Conservation (phyloP, 1,140 invertebrate species). For the Drosophila asahinai region DNA sequence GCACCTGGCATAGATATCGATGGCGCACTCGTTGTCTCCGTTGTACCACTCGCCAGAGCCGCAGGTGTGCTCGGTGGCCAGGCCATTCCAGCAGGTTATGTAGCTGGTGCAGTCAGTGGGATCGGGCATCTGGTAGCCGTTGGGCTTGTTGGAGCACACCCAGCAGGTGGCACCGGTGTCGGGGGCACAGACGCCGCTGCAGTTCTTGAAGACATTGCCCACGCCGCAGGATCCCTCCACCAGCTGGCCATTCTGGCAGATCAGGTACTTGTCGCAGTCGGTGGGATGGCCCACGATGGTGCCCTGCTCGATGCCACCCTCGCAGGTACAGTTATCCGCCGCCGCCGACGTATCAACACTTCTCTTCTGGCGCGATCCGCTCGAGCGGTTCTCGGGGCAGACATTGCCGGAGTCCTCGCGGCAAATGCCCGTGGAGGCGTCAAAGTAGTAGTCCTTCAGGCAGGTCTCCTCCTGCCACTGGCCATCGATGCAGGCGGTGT, state of each 20-base stretch:
- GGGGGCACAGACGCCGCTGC: conserved; percentile 43
- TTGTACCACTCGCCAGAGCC: conserved; percentile 56
- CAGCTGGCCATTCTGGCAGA: conserved; percentile 55
- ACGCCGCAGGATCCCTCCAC: conserved; percentile 59
- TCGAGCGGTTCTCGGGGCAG: conserved; percentile 53
- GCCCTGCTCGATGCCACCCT: conserved; percentile 52
- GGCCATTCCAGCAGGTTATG: conserved; percentile 52
- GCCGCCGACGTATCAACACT: conserved; percentile 23
- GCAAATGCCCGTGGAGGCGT: conserved; percentile 38
- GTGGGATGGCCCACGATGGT: conserved; percentile 52
- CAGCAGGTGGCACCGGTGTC: conserved; percentile 60
- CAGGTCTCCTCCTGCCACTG: conserved; percentile 50
- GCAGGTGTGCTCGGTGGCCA: conserved; percentile 45
- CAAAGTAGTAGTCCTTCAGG: conserved; percentile 38
- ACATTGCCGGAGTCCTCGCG: conserved; percentile 17
- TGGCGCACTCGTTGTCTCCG: conserved; percentile 25
- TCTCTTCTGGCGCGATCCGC: conserved; percentile 28
- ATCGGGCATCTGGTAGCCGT: conserved; percentile 52
- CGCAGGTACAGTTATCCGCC: conserved; percentile 32
- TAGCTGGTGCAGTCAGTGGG: conserved; percentile 60
- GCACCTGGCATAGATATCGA: conserved; percentile 63
- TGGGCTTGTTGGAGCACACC: conserved; percentile 60
- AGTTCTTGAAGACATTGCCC: conserved; percentile 64
- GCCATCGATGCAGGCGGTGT: conserved; percentile 50
- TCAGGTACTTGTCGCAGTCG: conserved; percentile 68